These are phyloP conservation scores for western clawed frog (Xenopus tropicalis) DNA, from an alignment of 2,113 vertebrate species.

Conservation along the genomic window DNA sequence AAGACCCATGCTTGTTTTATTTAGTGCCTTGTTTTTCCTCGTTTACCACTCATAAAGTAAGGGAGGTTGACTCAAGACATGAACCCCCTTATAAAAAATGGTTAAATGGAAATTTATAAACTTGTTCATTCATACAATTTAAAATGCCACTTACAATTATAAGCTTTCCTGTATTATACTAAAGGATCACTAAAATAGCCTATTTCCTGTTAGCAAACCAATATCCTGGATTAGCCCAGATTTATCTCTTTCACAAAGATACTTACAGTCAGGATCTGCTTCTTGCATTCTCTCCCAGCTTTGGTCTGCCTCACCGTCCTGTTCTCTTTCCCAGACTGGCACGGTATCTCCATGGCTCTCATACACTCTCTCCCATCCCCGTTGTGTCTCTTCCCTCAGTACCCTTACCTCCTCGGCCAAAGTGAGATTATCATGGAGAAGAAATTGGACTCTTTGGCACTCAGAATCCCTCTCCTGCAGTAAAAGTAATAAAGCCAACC, in stretches of 20 bases:
- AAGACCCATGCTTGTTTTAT: no score
- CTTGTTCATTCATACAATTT: no score
- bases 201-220: no score
- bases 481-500: neutral
- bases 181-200: no score
- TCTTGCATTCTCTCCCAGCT: slow-evolving; percentile 9
- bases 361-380: slow-evolving; percentile 60
- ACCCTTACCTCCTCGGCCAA: slow-evolving; percentile 66
- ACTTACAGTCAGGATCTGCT: slow-evolving; percentile 24
- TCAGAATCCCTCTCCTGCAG: slow-evolving; percentile 71
- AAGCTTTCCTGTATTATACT: no score
- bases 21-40: no score
- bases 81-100: no score
- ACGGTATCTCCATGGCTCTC: slow-evolving; percentile 45
- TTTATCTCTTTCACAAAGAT: neutral
- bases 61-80: no score
- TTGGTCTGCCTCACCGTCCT: neutral
- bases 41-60: no score
- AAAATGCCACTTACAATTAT: no score
- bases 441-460: slow-evolving; percentile 70
- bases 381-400: slow-evolving; percentile 7
- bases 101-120: no score
- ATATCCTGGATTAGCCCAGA: no score
- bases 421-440: slow-evolving; percentile 73
- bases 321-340: slow-evolving; percentile 17